A percentile compares a stretch with the other conserved stretches of the same genome.
phyloP scores from a whole-genome alignment of 53 echinoderm and acorn worm species.

The Crossaster papposus region DNA sequence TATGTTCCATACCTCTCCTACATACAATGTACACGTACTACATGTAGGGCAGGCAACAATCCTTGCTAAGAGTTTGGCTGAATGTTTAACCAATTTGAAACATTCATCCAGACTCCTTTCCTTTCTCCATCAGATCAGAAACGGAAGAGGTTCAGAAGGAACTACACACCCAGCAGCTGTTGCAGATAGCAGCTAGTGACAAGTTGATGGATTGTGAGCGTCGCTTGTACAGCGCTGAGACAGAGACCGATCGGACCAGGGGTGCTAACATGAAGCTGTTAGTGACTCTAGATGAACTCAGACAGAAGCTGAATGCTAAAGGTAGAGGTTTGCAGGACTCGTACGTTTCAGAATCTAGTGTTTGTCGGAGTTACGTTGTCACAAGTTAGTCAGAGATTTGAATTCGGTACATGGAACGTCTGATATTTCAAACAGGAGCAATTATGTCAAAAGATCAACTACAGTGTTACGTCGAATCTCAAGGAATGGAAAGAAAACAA shows the following conservation, averaged over 20 bases:
- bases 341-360: too few relatives aligned
- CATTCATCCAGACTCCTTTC: neutral
- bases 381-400: too few relatives aligned
- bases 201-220: slow-evolving; percentile 71
- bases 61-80: too few relatives aligned
- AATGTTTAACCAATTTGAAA: neutral
- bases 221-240: slow-evolving; percentile 69
- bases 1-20: too few relatives aligned
- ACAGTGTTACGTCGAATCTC: too few relatives aligned
- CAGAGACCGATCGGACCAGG: slow-evolving; percentile 53
- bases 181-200: slow-evolving; percentile 65
- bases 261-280: slow-evolving; percentile 66
- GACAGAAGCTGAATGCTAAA: slow-evolving; percentile 39
- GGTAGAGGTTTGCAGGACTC: neutral
- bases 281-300: slow-evolving; percentile 72
- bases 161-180: slow-evolving; percentile 71
- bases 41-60: too few relatives aligned
- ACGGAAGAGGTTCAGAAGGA: slow-evolving; percentile 68
- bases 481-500: too few relatives aligned
- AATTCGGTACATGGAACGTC: too few relatives aligned
- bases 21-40: too few relatives aligned
- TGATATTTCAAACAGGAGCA: too few relatives aligned
- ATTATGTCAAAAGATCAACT: too few relatives aligned
- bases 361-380: too few relatives aligned
- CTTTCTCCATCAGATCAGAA: slow-evolving; percentile 56